phyloP scores from a whole-genome alignment of 2,113 vertebrate genomes.

The Gila orcuttii region DNA sequence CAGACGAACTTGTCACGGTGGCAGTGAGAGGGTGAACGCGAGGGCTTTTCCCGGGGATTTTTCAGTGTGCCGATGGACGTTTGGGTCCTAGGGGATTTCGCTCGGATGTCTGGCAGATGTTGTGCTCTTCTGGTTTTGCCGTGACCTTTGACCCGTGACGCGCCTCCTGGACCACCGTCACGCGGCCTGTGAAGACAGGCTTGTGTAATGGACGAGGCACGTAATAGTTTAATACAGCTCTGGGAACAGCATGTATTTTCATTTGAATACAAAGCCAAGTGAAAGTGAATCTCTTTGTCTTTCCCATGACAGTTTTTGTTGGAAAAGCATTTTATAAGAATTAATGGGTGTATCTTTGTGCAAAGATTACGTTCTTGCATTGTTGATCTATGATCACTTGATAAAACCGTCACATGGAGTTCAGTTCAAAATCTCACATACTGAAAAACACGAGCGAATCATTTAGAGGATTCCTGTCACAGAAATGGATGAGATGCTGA shows the following conservation, averaged over 20 bases:
- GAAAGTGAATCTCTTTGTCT: neutral
- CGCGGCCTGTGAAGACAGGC: neutral
- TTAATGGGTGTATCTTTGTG: constrained; percentile 26
- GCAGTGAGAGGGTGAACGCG: constrained; percentile 13
- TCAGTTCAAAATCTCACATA: neutral
- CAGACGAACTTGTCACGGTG: constrained; percentile 9
- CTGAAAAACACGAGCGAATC: neutral
- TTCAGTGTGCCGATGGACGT: constrained; percentile 14
- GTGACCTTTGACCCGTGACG: constrained; percentile 28
- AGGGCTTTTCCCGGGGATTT: constrained; percentile 20
- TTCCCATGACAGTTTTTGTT: constrained; percentile 2
- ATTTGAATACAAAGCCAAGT: neutral
- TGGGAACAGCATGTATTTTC: neutral
- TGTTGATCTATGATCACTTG: constrained; percentile 26
- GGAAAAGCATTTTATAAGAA: constrained; percentile 11
- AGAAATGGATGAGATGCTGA: constrained; percentile 20
- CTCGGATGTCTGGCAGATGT: constrained; percentile 45
- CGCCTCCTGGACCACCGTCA: constrained; percentile 39
- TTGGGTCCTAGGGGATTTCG: neutral
- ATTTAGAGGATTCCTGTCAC: constrained; percentile 33
- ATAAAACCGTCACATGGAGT: constrained; percentile 11
- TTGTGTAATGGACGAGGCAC: neutral
- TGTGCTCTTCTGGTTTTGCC: constrained; percentile 31
- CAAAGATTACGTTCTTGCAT: neutral
- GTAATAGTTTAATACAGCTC: neutral